Conservation (phyloP, 2,888 invertebrate genomes). For the Timandra comae region DNA sequence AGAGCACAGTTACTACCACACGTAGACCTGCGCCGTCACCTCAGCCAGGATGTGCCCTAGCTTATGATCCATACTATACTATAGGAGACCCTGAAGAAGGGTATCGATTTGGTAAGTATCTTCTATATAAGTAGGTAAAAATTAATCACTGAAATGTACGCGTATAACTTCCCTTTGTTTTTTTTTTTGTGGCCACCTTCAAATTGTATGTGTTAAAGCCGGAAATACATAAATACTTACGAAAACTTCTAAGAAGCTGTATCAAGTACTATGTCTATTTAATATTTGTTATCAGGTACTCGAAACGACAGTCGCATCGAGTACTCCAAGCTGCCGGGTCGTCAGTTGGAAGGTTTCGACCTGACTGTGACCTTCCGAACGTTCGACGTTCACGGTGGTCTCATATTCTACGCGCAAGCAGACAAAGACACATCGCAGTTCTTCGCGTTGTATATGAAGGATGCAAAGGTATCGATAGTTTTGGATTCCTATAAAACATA, state of each 20-base stretch:
- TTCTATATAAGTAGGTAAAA: no score
- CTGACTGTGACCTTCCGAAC: slow-evolving; percentile 89
- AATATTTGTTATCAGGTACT: slow-evolving; percentile 64
- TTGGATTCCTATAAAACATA: no score
- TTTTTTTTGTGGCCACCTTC: no score
- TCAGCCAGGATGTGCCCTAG: slow-evolving; percentile 69
- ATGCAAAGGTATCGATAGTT: slow-evolving; percentile 86
- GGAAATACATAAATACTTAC: no score
- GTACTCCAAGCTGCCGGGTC: slow-evolving; percentile 78
- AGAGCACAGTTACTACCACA: slow-evolving; percentile 25
- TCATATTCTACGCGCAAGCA: slow-evolving; percentile 85
- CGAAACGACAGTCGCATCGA: slow-evolving; percentile 84
- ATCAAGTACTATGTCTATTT: no score
- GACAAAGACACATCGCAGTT: slow-evolving; percentile 81
- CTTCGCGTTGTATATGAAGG: slow-evolving; percentile 84
- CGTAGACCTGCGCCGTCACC: slow-evolving; percentile 50
- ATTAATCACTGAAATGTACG: no score
- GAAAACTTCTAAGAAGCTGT: no score
- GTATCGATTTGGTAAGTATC: slow-evolving; percentile 78
- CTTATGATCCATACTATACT: slow-evolving; percentile 63
- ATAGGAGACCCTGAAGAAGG: slow-evolving; percentile 72
- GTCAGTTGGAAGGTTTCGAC: slow-evolving; percentile 81
- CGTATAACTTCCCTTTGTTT: no score
- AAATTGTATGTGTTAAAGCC: no score
- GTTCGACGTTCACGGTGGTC: slow-evolving; percentile 81